These are phyloP conservation scores for Trissonchulus sp. DNA, from an alignment of 2,888 invertebrate species.

Conservation along the genomic window DNA sequence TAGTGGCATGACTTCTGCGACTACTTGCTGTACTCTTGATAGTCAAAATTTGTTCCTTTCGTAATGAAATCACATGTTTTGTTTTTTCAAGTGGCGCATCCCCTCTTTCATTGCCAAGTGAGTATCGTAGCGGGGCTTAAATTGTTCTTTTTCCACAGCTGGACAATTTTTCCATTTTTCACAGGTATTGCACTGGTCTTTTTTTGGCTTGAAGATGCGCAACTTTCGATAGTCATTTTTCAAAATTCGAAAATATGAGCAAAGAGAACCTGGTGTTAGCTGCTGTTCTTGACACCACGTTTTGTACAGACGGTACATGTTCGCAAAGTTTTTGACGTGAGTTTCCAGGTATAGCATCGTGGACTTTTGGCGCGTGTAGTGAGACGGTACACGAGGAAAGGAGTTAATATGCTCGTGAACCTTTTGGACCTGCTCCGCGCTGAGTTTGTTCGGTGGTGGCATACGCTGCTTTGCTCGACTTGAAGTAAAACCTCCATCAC, in stretches of 20 bases:
- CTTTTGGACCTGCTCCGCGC: not conserved
- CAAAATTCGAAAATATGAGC: slow-evolving; percentile 9
- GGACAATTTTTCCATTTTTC: slow-evolving; percentile 16
- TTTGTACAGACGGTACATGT: slow-evolving; percentile 27
- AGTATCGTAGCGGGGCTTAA: slow-evolving; percentile 1
- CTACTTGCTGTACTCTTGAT: too few relatives aligned
- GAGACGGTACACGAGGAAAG: slow-evolving; percentile 8
- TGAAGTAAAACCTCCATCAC: not conserved
- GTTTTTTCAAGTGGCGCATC: not conserved
- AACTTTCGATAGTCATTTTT: slow-evolving; percentile 5
- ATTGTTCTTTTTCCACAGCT: slow-evolving; percentile 10
- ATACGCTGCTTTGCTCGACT: not conserved
- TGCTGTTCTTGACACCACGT: not conserved
- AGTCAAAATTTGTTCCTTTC: too few relatives aligned
- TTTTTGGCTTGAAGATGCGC: slow-evolving; percentile 22
- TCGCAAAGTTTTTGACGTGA: not conserved
- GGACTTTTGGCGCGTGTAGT: slow-evolving; percentile 11
- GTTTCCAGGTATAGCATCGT: slow-evolving; percentile 4
- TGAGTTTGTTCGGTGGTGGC: not conserved
- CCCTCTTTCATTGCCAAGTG: slow-evolving; percentile 22
- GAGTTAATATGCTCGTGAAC: slow-evolving; percentile 18
- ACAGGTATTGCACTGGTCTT: slow-evolving; percentile 27
- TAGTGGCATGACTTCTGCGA: too few relatives aligned
- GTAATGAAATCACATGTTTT: too few relatives aligned
- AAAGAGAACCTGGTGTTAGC: not conserved